Evolutionary conservation across 2,797 vertebrate genomes (phyloP), one percentile per base, ranked within the genome.

Genomic region (Darevskia nairensis): DNA sequence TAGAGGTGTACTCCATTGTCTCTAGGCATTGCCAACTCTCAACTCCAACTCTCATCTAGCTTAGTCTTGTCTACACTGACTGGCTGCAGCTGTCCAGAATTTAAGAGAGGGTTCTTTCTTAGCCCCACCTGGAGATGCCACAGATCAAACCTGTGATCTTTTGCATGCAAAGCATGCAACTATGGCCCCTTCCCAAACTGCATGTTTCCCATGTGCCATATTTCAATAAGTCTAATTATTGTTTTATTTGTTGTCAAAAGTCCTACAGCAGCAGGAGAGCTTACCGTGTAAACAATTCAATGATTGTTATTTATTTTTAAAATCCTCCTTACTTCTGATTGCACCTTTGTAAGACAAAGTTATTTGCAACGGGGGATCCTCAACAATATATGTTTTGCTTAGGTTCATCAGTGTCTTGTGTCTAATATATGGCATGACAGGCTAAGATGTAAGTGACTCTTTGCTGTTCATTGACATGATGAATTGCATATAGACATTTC

Each of bases 401-500:
- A 71, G 69, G 32, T 59, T 85, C 77, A 84, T 90, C 77, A 76
- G 69, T 85, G 59, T 41, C 85, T 80, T 75, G 69, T 27, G 32
- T 59, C 29, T 90, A 87, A 87, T 76, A 35, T 76, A 80, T 87
- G 9, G 77, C 44, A 35, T 85, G 72, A 81, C 72, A 87, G 29
- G 71, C 44, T 84, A 39, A 17, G 32, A 3, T 61, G n/a, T 86
- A 90, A 88, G 64, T 84, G 79, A 41, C 2, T 61, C 39, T 29
- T 35, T 8, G 21, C 72, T 66, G 77, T 15, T 32, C 74, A 41
- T 59, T 0, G 0, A 86, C 13, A n/a, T 8, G 46, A 68, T 84
- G 80, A 86, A 89, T 75, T 89, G 78, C 69, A 50, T n/a, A 66
- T 80, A 80, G 88, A 66, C 77, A 89, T 85, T 85, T 74, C 69